phyloP scores from a whole-genome alignment of 2,113 vertebrate genomes.

The Labrus mixtus region DNA sequence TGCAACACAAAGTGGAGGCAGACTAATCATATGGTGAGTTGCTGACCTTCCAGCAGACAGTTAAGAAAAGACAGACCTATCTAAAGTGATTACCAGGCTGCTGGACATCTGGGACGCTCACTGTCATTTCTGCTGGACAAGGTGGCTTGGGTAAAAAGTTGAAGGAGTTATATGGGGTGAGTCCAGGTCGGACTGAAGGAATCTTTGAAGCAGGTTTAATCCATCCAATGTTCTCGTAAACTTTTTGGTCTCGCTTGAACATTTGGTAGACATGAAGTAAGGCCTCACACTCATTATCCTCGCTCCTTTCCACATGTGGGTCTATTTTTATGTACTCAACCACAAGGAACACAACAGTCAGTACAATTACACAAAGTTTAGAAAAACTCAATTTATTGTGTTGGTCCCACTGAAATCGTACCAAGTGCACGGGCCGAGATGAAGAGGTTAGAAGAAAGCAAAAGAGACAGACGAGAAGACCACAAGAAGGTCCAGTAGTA shows the following conservation, averaged over 20 bases:
- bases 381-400: no score
- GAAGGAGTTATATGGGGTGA: not conserved
- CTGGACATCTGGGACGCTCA: slow-evolving; percentile 23
- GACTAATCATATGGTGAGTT: slow-evolving; percentile 49
- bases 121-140: slow-evolving; percentile 8
- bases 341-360: not conserved
- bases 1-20: slow-evolving; percentile 58
- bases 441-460: no score
- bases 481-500: no score
- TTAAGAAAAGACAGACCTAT: slow-evolving; percentile 47
- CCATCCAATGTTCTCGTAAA: not conserved
- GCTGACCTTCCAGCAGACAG: slow-evolving; percentile 66
- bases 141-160: not conserved
- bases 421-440: no score
- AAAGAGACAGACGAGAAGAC: no score
- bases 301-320: not conserved
- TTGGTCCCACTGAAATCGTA: no score
- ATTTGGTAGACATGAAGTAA: slow-evolving; percentile 21
- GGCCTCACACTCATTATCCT: slow-evolving; percentile 14
- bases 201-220: not conserved
- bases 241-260: slow-evolving; percentile 13
- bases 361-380: no score
- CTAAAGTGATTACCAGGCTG: slow-evolving; percentile 29
- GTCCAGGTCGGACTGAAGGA: not conserved
- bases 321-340: not conserved